phyloP scores from a whole-genome alignment of 2,888 invertebrate species.

The Atethmia centrago region DNA sequence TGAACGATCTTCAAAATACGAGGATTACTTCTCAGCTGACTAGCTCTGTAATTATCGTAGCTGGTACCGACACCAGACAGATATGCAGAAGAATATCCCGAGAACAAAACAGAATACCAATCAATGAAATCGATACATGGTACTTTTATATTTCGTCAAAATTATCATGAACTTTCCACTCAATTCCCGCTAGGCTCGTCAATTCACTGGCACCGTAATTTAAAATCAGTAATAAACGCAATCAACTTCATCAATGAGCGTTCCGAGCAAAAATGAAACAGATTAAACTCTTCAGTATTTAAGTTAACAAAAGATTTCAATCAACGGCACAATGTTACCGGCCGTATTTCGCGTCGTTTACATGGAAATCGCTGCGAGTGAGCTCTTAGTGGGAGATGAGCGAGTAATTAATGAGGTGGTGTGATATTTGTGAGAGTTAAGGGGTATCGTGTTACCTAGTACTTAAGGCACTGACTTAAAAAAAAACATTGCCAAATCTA shows the following conservation, averaged over 20 bases:
- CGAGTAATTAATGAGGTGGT: slow-evolving; percentile 44
- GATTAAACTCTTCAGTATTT: slow-evolving; percentile 60
- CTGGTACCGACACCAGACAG: not conserved
- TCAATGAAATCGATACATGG: not conserved
- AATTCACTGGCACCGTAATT: slow-evolving; percentile 32
- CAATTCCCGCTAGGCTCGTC: not conserved
- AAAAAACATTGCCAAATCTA: no score
- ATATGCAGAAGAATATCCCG: not conserved
- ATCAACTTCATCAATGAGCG: slow-evolving; percentile 52
- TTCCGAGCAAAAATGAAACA: slow-evolving; percentile 44
- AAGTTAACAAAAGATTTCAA: slow-evolving; percentile 71
- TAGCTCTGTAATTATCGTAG: not conserved
- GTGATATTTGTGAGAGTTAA: not conserved
- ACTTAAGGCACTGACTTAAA: no score
- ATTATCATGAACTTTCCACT: slow-evolving; percentile 16
- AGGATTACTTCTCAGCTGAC: not conserved
- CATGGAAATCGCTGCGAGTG: slow-evolving; percentile 40
- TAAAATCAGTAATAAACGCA: slow-evolving; percentile 58
- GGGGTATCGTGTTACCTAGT: no score
- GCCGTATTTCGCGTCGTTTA: slow-evolving; percentile 69
- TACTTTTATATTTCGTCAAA: slow-evolving; percentile 19
- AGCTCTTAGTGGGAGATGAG: slow-evolving; percentile 38
- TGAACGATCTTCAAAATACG: not conserved
- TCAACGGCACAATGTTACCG: slow-evolving; percentile 64
- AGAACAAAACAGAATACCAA: not conserved